Percentiles rank a stretch among this genome's conserved stretches.
Conservation (phyloP, 92 coral and sea anemone species). For the Scolanthus callimorphus region DNA sequence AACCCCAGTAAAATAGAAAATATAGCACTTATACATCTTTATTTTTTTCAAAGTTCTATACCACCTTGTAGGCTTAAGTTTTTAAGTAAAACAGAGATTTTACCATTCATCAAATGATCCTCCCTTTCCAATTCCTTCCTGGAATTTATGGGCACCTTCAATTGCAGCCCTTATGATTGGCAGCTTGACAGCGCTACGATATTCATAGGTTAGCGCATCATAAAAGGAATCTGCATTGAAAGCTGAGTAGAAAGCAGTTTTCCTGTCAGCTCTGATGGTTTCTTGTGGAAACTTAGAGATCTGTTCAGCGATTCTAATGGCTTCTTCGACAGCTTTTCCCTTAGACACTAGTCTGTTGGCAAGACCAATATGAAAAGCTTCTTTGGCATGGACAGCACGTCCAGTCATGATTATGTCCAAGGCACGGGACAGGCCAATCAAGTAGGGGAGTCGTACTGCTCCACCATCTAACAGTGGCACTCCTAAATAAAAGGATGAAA, state of each 20-base stretch:
- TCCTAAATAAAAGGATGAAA: constrained; percentile 33
- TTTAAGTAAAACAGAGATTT: no score
- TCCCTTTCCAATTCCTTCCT: constrained; percentile 73
- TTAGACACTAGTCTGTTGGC: constrained; percentile 84
- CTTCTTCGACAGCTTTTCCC: constrained; percentile 64
- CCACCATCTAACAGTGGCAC: constrained; percentile 91
- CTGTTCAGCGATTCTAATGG: constrained; percentile 56
- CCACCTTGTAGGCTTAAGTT: no score
- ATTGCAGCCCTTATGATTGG: constrained; percentile 58
- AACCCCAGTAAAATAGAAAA: no score
- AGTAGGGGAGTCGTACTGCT: constrained; percentile 72
- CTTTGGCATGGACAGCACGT: constrained; percentile 74
- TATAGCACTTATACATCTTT: no score
- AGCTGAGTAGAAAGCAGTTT: constrained; percentile 68
- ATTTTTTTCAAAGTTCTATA: no score
- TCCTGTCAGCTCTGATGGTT: constrained; percentile 69
- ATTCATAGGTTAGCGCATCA: constrained; percentile 79
- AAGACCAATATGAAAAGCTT: constrained; percentile 70
- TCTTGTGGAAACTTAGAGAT: constrained; percentile 69
- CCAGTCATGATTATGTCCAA: constrained; percentile 89
- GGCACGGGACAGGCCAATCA: constrained; percentile 88
- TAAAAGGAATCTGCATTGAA: constrained; percentile 76
- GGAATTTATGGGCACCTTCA: constrained; percentile 70
- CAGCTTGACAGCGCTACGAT: constrained; percentile 55
- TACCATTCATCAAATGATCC: constrained; percentile 79